A percentile compares a stretch with the other conserved stretches of the same genome.
These are phyloP conservation scores for Ceratitis capitata DNA, from an alignment of 1,140 invertebrate genomes.

Conservation along the genomic window DNA sequence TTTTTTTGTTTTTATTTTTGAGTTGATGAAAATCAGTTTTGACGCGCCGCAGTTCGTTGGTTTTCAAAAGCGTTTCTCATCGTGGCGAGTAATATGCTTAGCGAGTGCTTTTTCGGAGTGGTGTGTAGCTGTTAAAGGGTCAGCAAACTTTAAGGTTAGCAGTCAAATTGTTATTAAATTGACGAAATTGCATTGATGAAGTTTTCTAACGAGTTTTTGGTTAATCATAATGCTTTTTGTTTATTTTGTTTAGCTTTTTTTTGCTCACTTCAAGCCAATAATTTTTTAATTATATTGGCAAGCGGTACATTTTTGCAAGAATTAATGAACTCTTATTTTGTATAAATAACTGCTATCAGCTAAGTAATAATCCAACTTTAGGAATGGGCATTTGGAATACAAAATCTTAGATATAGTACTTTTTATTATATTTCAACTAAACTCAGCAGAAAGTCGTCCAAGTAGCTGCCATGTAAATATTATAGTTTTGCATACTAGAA, in stretches of 20 bases:
- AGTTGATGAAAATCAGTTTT: slow-evolving; percentile 17
- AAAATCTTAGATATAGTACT: no score
- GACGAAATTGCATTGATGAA: neutral
- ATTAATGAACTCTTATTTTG: no score
- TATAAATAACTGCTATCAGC: no score
- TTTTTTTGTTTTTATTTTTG: neutral
- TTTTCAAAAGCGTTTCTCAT: neutral
- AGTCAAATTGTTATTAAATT: slow-evolving; percentile 28
- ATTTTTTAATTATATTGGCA: neutral
- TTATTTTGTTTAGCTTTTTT: neutral
- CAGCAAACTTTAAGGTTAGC: slow-evolving; percentile 10
- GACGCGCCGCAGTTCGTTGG: neutral
- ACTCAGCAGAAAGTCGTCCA: no score
- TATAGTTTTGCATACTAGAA: no score
- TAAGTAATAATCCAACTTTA: no score
- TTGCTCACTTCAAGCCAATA: neutral
- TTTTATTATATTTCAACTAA: no score
- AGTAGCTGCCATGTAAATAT: no score
- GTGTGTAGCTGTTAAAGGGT: neutral
- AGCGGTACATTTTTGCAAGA: neutral
- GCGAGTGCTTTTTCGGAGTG: neutral
- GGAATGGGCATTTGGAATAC: no score
- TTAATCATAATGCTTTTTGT: neutral
- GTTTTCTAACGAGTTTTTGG: neutral
- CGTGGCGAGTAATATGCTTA: neutral